Base-by-base conservation (phyloP, 2,888 invertebrate species). In the Ptycholaimellus sp. region DNA sequence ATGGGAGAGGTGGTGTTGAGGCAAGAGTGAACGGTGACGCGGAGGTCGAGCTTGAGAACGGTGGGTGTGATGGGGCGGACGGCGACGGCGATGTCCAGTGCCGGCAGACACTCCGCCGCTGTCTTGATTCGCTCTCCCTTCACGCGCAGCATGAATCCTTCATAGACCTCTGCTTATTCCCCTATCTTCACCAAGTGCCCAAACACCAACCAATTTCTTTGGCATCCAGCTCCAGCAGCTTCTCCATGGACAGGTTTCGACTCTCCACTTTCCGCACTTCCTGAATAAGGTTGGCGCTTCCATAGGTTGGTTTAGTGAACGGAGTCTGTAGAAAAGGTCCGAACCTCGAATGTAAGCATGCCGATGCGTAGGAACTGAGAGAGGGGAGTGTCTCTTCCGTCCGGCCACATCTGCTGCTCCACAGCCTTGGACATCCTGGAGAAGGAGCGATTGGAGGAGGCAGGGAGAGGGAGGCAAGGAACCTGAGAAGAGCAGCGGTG, bases 361-460 rank as follows among this genome's bases (percentile, higher is more conserved):
- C n/a, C n/a, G n/a, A n/a, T n/a, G n/a, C n/a, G n/a, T n/a, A n/a
- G n/a, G n/a, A n/a, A n/a, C n/a, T n/a, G n/a, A n/a, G n/a, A n/a
- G n/a, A n/a, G n/a, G n/a, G n/a, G n/a, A n/a, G n/a, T 14, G 7
- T 37, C 13, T 39, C 6, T 36, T 35, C 7, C 17, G 34, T 7
- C 11, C 1, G 83, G 80, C 93, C 93, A 96, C 46, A 77, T 70
- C 52, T 80, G 76, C 3, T 75, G 71, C 56, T 96, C 90, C 44
- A 96, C 68, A 74, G 82, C 82, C 63, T 87, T 83, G 23, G 83
- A 74, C 54, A 93, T 70, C 47, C 37, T n/a, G n/a, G n/a, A n/a
- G n/a, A n/a, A n/a, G n/a, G n/a, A n/a, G n/a, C n/a, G n/a, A n/a
- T n/a, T n/a, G n/a, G n/a, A n/a, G n/a, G n/a, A n/a, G n/a, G n/a